Conservation (phyloP, 2,113 vertebrate genomes). For the Pungitius pungitius region DNA sequence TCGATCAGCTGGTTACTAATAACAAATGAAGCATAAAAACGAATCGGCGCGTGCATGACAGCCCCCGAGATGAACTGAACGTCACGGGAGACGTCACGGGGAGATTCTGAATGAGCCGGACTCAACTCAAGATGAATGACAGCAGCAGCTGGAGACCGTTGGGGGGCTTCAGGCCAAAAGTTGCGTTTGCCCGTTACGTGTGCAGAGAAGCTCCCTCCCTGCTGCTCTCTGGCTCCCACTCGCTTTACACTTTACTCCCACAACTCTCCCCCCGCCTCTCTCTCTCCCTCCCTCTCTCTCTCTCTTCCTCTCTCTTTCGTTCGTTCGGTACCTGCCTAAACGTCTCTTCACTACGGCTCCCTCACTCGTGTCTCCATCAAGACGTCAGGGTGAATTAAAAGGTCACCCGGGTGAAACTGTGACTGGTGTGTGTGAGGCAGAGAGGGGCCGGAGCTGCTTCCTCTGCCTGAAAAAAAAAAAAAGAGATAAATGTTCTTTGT, state of each 20-base stretch:
- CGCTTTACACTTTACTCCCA: slow-evolving; percentile 61
- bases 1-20: slow-evolving; percentile 31
- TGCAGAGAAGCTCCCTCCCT: slow-evolving; percentile 46
- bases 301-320: slow-evolving; percentile 3
- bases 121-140: slow-evolving; percentile 40
- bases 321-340: slow-evolving; percentile 34
- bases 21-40: slow-evolving; percentile 46
- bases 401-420: slow-evolving; percentile 29
- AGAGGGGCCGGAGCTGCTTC: too few species aligned
- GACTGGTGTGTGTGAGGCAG: too few species aligned
- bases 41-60: slow-evolving; percentile 21
- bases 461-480: too few species aligned
- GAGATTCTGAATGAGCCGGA: slow-evolving; percentile 23
- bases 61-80: slow-evolving; percentile 2
- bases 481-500: too few species aligned
- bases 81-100: too few species aligned
- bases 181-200: slow-evolving; percentile 39
- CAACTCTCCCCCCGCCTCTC: slow-evolving; percentile 22
- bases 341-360: slow-evolving; percentile 30
- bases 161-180: slow-evolving; percentile 52
- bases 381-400: slow-evolving; percentile 49
- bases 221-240: slow-evolving; percentile 59
- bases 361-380: slow-evolving; percentile 11
- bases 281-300: slow-evolving; percentile 10
- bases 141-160: slow-evolving; percentile 57